Evolutionary conservation across 2,113 vertebrate genomes (phyloP), one percentile per base, ranked within the genome.

Genomic region (Toxotes chatareus): DNA sequence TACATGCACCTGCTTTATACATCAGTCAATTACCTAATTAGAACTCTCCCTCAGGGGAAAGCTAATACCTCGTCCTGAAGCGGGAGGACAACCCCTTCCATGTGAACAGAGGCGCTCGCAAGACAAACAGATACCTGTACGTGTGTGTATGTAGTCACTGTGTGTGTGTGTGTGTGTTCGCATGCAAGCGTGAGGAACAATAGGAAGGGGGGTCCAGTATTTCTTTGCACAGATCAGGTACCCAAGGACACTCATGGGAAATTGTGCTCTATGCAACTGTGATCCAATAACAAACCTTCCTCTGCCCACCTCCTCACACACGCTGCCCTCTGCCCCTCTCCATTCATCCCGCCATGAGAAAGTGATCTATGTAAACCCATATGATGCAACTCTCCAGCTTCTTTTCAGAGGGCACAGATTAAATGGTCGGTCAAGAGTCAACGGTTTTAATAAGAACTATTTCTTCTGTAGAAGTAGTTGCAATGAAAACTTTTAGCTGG

Each of bases 1-100:
- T 95, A 95, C 95, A 92, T 90, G 92, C 95, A 96, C 94, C 95
- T 96, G 95, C 95, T 95, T 93, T 93, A 93, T 91, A 92, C 92
- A 88, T 94, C 94, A 93, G 93, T 95, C 95, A 95, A 95, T 96
- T 95, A 95, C 94, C 94, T 96, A 95, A 96, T 95, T 95, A 95
- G 92, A 94, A 89, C 75, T 81, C 84, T 95, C 95, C 94, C 94
- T 90, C 90, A 88, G 94, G 94, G 91, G 94, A 92, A 95, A 95
- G 93, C 84, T 89, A 94, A 95, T 95, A 94, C 93, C 85, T 89
- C 68, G 80, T 86, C 80, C 88, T 84, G 83, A 79, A 87, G 85
- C 74, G 69, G 71, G 73, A 88, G 89, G 88, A 84, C 93, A 87
- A 86, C 85, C 86, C 87, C 68, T 90, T 93, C 88, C 88, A 91